Evolutionary conservation across 2,888 invertebrate genomes (phyloP), one percentile per base, ranked within the genome.

Genomic region (Chaetogeoica ovagalla): DNA sequence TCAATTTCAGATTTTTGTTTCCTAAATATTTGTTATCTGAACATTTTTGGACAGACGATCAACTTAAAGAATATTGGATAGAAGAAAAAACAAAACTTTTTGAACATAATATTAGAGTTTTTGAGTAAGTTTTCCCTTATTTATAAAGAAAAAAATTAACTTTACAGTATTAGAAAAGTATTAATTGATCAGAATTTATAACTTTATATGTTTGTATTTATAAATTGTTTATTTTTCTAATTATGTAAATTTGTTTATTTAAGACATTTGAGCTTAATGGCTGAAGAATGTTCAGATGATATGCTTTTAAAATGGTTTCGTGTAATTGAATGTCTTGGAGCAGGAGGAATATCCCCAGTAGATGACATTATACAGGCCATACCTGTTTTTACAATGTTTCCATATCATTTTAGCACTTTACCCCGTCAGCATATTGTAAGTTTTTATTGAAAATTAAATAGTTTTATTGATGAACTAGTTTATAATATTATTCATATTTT

Each of bases 221-320:
- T 39, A 55, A 19, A 55, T 55, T 19, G 17, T 55, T 55, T 13
- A 3, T 30, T 21, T 72, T 62, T 17, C 8, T 15, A 52, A 62
- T 13, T 21, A 63, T 74, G 21, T 65, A n/a, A 55, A 39, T 39
- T n/a, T 39, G 39, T 63, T 13, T 37, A 37, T 65, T 69, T 79
- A 23, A 79, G 79, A 23, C 79, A 79, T 63, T 71, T 79, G 63
- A 79, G 79, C 11, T 55, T 79, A 55, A 79, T 79, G 79, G 79
- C 79, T 71, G 79, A 79, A 70, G 79, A 79, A 79, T 79, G 79
- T 79, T 79, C 79, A 17, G 79, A 79, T 57, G 79, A 79, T 23
- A 79, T 79, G 79, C 70, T 79, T 23, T 79, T 79, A 39, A 79
- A 79, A 79, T 79, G 79, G 79, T 79, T 79, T 39, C 79, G 79